Conservation (phyloP, 2,797 vertebrate species). For the Cephalopachus bancanus region DNA sequence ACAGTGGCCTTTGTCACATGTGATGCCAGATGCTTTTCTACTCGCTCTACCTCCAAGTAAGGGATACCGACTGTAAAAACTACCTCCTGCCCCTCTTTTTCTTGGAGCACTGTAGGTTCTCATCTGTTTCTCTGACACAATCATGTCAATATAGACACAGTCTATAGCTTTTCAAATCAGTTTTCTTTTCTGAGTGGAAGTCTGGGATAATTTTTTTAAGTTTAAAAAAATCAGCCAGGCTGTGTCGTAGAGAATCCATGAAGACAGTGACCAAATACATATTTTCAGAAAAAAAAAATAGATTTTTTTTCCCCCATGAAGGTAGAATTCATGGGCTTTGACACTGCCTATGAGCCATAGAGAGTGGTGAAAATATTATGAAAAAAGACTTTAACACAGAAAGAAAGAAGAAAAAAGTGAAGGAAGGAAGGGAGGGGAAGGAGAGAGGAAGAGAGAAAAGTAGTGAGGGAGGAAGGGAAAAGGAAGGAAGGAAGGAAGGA, state of each 20-base stretch:
- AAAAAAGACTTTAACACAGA: neutral
- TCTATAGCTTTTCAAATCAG: neutral
- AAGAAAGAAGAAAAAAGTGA: neutral
- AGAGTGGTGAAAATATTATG: neutral
- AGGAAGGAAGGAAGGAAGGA: too few relatives aligned
- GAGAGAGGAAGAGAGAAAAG: neutral
- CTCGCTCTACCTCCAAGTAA: constrained; percentile 45
- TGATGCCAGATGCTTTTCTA: constrained; percentile 62
- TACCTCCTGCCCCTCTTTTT: neutral
- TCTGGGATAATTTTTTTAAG: neutral
- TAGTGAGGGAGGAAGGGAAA: neutral
- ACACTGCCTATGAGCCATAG: neutral
- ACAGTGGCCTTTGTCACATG: constrained; percentile 74
- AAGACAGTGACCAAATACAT: constrained; percentile 9
- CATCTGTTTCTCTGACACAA: neutral
- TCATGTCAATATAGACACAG: too few relatives aligned
- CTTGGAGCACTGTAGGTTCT: neutral
- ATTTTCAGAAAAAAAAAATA: neutral
- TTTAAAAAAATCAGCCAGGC: neutral
- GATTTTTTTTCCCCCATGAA: neutral
- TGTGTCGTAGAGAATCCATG: neutral
- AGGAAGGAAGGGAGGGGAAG: neutral
- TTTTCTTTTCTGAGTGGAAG: constrained; percentile 51
- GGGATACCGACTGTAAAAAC: neutral
- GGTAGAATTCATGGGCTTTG: neutral